Percentiles rank a stretch among this genome's conserved stretches.
phyloP scores from a whole-genome alignment of 2,797 vertebrate genomes.

The Champsocephalus gunnari region DNA sequence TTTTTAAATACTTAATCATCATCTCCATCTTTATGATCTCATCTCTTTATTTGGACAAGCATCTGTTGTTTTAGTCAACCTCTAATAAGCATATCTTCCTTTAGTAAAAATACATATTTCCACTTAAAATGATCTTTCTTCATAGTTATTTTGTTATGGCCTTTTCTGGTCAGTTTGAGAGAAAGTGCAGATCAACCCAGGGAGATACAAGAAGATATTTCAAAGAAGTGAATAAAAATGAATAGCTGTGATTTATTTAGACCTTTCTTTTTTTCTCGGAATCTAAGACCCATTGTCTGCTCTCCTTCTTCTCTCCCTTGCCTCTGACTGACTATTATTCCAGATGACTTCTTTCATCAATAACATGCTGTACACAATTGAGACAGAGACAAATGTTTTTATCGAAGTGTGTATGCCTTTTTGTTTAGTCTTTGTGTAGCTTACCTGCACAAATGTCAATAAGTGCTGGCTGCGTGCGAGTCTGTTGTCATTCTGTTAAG shows the following conservation, averaged over 20 bases:
- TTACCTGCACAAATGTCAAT: constrained; percentile 47
- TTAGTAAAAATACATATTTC: constrained; percentile 8
- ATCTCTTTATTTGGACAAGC: background rate
- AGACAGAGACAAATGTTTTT: constrained; percentile 53
- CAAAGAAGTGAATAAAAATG: constrained; percentile 22
- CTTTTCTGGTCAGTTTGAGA: constrained; percentile 17
- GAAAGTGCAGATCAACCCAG: constrained; percentile 8
- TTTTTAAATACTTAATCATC: background rate
- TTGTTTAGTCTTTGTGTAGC: constrained; percentile 45
- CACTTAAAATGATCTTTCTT: constrained; percentile 35
- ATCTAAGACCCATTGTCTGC: constrained; percentile 26
- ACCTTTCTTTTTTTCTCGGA: constrained; percentile 19
- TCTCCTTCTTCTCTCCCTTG: constrained; percentile 2
- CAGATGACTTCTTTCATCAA: constrained; percentile 67
- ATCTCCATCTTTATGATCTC: background rate
- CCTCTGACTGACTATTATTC: constrained; percentile 63
- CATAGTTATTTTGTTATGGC: constrained; percentile 28
- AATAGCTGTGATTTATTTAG: constrained; percentile 35
- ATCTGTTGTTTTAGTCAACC: constrained; percentile 7
- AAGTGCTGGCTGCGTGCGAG: constrained; percentile 26
- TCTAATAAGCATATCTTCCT: background rate
- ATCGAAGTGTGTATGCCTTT: constrained; percentile 32
- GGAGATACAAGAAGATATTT: constrained; percentile 16
- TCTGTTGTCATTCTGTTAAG: constrained; percentile 55
- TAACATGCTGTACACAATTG: constrained; percentile 59